These are phyloP conservation scores for Arctia plantaginis DNA, from an alignment of 2,888 invertebrate species.

Conservation along the genomic window DNA sequence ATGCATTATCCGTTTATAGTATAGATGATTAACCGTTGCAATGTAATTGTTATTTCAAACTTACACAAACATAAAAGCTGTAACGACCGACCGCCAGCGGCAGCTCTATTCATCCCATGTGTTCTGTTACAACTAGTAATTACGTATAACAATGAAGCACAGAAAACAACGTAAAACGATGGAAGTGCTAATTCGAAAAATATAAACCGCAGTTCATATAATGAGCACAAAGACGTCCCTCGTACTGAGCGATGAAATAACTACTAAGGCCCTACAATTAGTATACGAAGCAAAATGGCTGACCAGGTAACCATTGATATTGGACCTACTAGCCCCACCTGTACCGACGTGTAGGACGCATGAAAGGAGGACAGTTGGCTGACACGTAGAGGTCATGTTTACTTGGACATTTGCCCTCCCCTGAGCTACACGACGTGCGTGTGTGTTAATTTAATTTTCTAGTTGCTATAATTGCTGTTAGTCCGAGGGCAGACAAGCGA, in stretches of 20 bases:
- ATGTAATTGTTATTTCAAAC: slow-evolving; percentile 28
- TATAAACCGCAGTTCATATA: slow-evolving; percentile 77
- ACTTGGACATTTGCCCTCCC: slow-evolving; percentile 69
- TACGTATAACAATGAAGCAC: slow-evolving; percentile 73
- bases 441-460: slow-evolving; percentile 86
- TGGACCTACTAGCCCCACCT: slow-evolving; percentile 32
- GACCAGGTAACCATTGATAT: slow-evolving; percentile 64
- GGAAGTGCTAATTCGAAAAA: slow-evolving; percentile 85
- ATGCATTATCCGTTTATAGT: neutral
- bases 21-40: slow-evolving; percentile 17
- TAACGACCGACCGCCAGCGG: slow-evolving; percentile 24
- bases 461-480: slow-evolving; percentile 80
- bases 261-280: slow-evolving; percentile 79
- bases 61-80: slow-evolving; percentile 42
- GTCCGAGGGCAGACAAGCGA: slow-evolving; percentile 66
- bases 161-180: slow-evolving; percentile 74
- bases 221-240: slow-evolving; percentile 78
- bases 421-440: slow-evolving; percentile 74
- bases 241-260: slow-evolving; percentile 78
- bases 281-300: slow-evolving; percentile 83
- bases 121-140: slow-evolving; percentile 64
- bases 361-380: slow-evolving; percentile 46
- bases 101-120: slow-evolving; percentile 51
- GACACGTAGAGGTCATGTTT: slow-evolving; percentile 51
- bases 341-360: neutral